Evolutionary conservation across 2,113 vertebrate species (phyloP).

Genomic region (Nothocercus julius): DNA sequence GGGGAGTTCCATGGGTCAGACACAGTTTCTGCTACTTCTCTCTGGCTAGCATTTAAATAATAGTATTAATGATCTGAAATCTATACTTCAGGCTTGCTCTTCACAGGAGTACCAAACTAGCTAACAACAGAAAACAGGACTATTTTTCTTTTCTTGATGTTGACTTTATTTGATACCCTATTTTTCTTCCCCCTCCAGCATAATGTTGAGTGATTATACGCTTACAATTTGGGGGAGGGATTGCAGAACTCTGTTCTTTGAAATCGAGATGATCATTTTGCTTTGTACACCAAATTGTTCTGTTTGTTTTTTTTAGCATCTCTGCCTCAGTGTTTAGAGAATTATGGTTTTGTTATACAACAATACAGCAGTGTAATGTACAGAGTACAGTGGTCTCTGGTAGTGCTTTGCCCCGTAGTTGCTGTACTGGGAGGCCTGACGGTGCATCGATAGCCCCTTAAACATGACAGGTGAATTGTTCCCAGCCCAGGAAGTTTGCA

Average conservation of each 20-base stretch:
- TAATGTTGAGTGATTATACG: background rate
- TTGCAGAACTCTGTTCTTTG: accelerated
- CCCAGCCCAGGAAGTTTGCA: background rate
- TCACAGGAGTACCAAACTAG: background rate
- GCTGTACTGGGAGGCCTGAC: background rate
- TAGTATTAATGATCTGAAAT: slow-evolving; percentile 38
- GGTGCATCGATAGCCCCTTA: background rate
- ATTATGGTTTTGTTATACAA: background rate
- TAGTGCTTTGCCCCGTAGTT: background rate
- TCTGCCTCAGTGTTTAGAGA: background rate
- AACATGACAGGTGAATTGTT: background rate
- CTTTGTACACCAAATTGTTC: background rate
- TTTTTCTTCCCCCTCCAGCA: background rate
- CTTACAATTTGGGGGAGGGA: background rate
- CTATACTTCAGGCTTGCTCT: background rate
- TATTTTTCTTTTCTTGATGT: background rate
- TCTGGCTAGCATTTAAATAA: slow-evolving; percentile 38
- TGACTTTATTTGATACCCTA: background rate
- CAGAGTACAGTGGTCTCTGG: background rate
- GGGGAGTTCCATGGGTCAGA: slow-evolving; percentile 23
- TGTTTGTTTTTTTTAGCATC: background rate
- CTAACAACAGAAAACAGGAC: background rate
- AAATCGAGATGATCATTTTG: background rate
- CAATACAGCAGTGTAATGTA: no score
- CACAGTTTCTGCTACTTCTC: background rate